Evolutionary conservation across 2,797 vertebrate genomes (phyloP), one percentile per base, ranked within the genome.

Genomic region (Hemitrygon akajei): DNA sequence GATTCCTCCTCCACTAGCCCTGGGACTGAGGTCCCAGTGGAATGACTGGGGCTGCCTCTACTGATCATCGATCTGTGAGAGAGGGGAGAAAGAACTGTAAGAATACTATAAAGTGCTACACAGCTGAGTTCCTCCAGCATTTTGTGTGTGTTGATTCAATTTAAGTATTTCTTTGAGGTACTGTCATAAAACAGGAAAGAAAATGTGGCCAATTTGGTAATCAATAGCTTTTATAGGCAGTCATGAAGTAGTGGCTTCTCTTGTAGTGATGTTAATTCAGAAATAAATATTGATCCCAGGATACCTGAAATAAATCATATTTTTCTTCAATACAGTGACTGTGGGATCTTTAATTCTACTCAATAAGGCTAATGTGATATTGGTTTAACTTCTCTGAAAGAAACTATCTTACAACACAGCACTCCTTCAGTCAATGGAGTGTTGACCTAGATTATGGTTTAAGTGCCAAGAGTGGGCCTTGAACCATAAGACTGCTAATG

Each of bases 51-150:
- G 87, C 95, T 96, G 94, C 95, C 95, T 0, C 95, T 94, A 14
- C 96, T 95, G 71, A 95, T 96, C 94, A 98, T 94, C 30, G 98
- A 98, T 95, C 98, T 98, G 37, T 14, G 71, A 16, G 60, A 66
- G 30, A 63, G 16, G 30, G n/a, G n/a, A 79, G 22, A 79, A 12
- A 34, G 30, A 34, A 18, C 66, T 20, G 22, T 34, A 12, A 34
- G 30, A 34, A 18, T 89, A 34, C n/a, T 66, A 37, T 9, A 79
- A 79, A 37, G 9, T 5, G 7, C 1, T 14, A 66, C 20, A 37
- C n/a, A 37, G 63, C 10, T 60, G 69, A 87, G 47, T 47, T 47
- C 47, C 47, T 47, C 47, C 47, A 47, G 47, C 47, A 47, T 47
- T 47, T 47, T 47, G 47, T 47, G 47, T 47, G 47, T 47, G 47